Base-by-base conservation (phyloP, 2,113 vertebrate species). In the Malurus melanocephalus region DNA sequence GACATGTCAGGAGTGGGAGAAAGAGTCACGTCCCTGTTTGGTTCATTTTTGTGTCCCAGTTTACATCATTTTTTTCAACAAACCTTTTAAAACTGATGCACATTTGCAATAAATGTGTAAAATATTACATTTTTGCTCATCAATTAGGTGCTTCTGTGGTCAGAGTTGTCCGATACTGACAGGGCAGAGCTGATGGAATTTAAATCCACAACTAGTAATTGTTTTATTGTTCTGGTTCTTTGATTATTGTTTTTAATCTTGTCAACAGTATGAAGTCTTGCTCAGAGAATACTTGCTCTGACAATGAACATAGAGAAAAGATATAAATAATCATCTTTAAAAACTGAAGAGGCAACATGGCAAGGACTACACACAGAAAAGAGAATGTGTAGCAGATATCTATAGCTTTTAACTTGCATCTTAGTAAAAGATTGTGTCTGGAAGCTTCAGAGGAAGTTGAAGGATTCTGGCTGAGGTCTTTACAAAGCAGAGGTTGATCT, bases 1-100 rank as follows among this genome's bases (percentile, higher is more conserved):
- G 22, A 60, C 60, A 7, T 0, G 0, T 76, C 26, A 52, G 11
- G 45, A 38, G 9, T 16, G 4, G 7, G 13, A 4, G 17, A 35
- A 59, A 66, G 26, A 67, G 45, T 52, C 42, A 73, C 1, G 0
- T 74, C 53, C 16, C 26, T 62, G 22, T 84, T 93, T 66, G 26
- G 60, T 87, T 60, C 19, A 80, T 73, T 92, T 92, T 30, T 15
- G 40, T 43, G 15, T 52, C 26, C 15, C 24, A 73, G 28, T 69
- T 93, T 48, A 23, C n/a, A 42, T 15, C 2, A 2, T 46, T 56
- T 84, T 80, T 89, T 76, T 59, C 52, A 76, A 45, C 38, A 73
- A 85, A 61, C n/a, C 55, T 52, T 85, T 91, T 66, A 42, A 73
- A 85, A 67, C 33, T 2, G 3, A 33, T 33, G 76, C 51, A 56